A percentile compares a stretch with the other conserved stretches of the same genome.
These are phyloP conservation scores for Bubalus kerabau DNA, from an alignment of 2,113 vertebrate species.

Conservation along the genomic window DNA sequence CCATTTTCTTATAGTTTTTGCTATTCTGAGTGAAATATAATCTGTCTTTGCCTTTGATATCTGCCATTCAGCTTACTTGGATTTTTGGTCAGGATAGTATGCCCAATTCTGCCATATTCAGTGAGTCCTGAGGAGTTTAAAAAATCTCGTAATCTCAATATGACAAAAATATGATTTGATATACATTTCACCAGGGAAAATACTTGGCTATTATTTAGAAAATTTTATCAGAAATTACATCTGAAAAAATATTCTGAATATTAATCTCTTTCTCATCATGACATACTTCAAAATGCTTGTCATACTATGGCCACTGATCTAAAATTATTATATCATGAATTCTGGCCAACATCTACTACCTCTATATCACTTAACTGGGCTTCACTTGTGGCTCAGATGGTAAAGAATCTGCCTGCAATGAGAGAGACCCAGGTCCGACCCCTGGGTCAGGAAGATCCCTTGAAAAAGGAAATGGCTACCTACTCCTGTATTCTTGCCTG, in stretches of 20 bases:
- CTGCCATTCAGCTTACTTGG: not conserved
- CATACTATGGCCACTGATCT: not conserved
- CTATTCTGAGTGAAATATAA: not conserved
- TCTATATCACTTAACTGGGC: not conserved
- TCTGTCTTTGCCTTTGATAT: not conserved
- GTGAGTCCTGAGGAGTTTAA: not conserved
- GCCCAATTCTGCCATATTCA: not conserved
- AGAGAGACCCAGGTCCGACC: not conserved
- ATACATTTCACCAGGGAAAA: not conserved
- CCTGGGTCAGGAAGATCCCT: not conserved
- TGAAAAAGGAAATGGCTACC: not conserved
- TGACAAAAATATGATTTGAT: not conserved
- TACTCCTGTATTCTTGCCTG: not conserved
- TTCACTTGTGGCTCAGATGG: not conserved
- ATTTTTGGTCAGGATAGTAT: not conserved
- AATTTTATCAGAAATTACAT: not conserved
- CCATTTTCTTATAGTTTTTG: not conserved
- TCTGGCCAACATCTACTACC: not conserved
- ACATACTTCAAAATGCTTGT: not conserved
- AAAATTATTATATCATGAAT: not conserved
- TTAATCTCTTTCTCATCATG: not conserved
- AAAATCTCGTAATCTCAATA: not conserved
- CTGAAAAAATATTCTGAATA: not conserved
- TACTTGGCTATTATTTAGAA: not conserved
- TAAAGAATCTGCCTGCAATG: not conserved